A percentile compares a stretch with the other conserved stretches of the same genome.
Evolutionary conservation across 2,113 vertebrate species (phyloP).

Genomic region (Tetrao urogallus): DNA sequence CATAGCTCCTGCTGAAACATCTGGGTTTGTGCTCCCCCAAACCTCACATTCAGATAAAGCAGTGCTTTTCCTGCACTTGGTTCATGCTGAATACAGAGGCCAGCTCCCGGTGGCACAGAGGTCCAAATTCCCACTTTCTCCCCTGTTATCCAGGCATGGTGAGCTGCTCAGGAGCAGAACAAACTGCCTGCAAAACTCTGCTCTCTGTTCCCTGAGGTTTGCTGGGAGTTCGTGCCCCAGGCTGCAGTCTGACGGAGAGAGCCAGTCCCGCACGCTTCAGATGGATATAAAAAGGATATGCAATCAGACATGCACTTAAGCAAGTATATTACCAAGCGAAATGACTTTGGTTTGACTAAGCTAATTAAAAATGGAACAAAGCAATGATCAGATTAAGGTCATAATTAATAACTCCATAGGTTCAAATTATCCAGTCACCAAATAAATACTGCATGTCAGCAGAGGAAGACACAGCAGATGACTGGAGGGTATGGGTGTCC

Average conservation of each 20-base stretch:
- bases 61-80: background rate
- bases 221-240: constrained; percentile 29
- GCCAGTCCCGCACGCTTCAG: background rate
- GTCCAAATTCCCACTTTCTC: background rate
- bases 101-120: background rate
- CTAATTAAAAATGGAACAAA: constrained; percentile 72
- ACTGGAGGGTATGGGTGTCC: background rate
- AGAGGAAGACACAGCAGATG: background rate
- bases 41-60: accelerated
- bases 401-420: constrained; percentile 65
- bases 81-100: background rate
- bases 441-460: constrained; percentile 35
- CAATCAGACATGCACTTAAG: constrained; percentile 49
- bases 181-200: background rate
- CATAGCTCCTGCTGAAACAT: background rate
- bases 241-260: constrained; percentile 21
- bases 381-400: constrained; percentile 65
- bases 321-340: constrained; percentile 46
- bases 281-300: constrained; percentile 45
- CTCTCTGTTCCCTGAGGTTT: background rate
- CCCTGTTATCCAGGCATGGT: background rate
- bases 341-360: constrained; percentile 52
- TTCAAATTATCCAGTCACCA: constrained; percentile 51
- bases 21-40: background rate
- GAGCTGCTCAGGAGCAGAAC: background rate